phyloP scores from a whole-genome alignment of 1,140 invertebrate species.

The Drosophila orena region DNA sequence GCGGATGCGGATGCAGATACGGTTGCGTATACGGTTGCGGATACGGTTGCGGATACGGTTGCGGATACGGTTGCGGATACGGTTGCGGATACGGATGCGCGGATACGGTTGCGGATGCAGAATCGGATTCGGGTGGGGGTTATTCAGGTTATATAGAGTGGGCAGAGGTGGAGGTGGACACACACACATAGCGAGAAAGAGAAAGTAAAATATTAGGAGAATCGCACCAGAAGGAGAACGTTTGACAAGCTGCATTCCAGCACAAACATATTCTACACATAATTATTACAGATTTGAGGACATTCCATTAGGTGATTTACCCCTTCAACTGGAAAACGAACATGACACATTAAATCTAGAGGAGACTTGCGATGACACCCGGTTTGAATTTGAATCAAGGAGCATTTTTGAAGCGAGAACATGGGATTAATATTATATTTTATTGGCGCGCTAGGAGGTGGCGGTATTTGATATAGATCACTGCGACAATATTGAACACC shows the following conservation, averaged over 20 bases:
- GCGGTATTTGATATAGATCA: conserved; percentile 76
- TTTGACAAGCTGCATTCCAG: conserved; percentile 8
- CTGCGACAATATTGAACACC: conserved; percentile 77
- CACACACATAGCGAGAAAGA: conserved; percentile 52
- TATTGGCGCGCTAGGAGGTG: conserved; percentile 62
- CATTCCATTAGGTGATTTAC: no score
- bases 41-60: no score
- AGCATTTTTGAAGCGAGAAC: conserved; percentile 5
- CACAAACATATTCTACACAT: no score
- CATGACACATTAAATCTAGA: no score
- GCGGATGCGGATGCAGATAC: conserved; percentile 2
- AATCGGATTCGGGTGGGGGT: conserved; percentile 3
- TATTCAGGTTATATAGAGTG: conserved; percentile 37
- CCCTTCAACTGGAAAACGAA: no score
- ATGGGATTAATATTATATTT: conserved; percentile 5
- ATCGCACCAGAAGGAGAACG: not conserved
- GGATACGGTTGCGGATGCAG: conserved; percentile 1
- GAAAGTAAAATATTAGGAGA: conserved; percentile 46
- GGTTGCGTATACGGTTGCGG: not conserved
- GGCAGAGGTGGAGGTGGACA: conserved; percentile 27
- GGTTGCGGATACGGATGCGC: not conserved
- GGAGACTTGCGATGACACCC: no score
- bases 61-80: not conserved
- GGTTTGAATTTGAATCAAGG: not conserved
- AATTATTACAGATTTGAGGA: no score